These are phyloP conservation scores for Micromussa lordhowensis DNA, from an alignment of 92 coral and sea anemone genomes.

Conservation along the genomic window DNA sequence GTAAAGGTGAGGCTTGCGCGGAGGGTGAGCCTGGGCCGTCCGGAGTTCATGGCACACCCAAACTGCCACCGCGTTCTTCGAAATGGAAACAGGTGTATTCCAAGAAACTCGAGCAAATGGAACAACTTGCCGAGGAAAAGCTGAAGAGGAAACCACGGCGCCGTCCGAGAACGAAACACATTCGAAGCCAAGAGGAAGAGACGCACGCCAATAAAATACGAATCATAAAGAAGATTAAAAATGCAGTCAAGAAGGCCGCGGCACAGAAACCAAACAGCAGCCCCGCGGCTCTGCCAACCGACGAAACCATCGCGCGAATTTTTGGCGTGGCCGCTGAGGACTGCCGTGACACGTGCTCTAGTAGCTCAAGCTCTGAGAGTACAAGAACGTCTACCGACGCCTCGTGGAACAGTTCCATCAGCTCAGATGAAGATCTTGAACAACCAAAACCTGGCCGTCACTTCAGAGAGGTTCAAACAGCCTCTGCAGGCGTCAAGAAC, in stretches of 20 bases:
- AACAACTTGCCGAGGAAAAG: slow-evolving; percentile 8
- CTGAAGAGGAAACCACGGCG: slow-evolving; percentile 1
- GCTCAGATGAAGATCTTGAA: not conserved
- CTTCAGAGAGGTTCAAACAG: slow-evolving; percentile 6
- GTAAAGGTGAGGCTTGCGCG: not conserved
- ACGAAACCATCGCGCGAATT: not conserved
- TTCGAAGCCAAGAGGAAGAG: not conserved
- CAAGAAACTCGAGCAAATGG: not conserved
- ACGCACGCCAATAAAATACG: not conserved
- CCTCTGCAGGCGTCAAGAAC: not conserved
- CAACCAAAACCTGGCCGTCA: not conserved
- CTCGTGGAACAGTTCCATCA: not conserved
- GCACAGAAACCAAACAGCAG: not conserved
- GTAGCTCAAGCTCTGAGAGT: not conserved
- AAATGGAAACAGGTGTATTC: slow-evolving; percentile 9
- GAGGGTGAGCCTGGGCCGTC: not conserved
- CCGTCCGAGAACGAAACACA: not conserved
- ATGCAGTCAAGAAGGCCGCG: slow-evolving; percentile 9
- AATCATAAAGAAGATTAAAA: slow-evolving; percentile 17
- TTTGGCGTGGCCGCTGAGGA: not conserved
- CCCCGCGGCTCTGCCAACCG: not conserved
- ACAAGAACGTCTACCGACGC: not conserved
- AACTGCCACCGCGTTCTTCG: slow-evolving; percentile 13
- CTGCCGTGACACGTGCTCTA: not conserved
- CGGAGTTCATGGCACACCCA: not conserved